Percentiles rank a stretch among this genome's conserved stretches.
Conservation (phyloP, 2,888 invertebrate species). For the Meiosimyza platycephala region DNA sequence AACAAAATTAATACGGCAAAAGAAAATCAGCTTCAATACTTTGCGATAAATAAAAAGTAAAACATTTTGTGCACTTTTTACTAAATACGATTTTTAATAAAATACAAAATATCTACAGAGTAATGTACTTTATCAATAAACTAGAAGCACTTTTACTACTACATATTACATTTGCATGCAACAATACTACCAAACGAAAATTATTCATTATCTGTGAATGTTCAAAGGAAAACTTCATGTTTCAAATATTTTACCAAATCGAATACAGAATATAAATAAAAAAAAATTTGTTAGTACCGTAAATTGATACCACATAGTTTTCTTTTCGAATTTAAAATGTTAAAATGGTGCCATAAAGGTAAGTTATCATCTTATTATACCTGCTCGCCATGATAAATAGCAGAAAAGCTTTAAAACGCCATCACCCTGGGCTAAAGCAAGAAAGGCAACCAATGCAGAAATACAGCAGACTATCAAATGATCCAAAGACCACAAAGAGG, state of each 20-base stretch:
- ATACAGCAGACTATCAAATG: too few relatives aligned
- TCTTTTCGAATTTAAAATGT: too few relatives aligned
- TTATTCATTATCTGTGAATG: constrained; percentile 17
- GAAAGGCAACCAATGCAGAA: too few relatives aligned
- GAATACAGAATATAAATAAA: too few relatives aligned
- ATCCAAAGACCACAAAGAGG: too few relatives aligned
- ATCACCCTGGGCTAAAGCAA: too few relatives aligned
- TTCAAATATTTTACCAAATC: constrained; percentile 20
- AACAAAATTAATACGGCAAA: neutral
- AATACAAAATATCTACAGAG: neutral
- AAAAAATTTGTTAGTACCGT: too few relatives aligned
- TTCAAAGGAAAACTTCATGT: neutral
- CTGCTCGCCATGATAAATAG: too few relatives aligned
- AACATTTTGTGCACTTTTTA: constrained; percentile 21
- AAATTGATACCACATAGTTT: too few relatives aligned
- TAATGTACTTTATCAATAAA: neutral
- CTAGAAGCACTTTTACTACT: constrained; percentile 1
- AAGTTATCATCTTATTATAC: too few relatives aligned
- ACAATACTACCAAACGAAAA: constrained; percentile 4
- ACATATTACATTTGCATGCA: neutral
- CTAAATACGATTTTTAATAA: constrained; percentile 15
- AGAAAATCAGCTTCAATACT: neutral
- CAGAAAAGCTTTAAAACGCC: too few relatives aligned
- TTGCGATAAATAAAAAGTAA: neutral
- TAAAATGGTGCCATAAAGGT: too few relatives aligned